A percentile compares a stretch with the other conserved stretches of the same genome.
Conservation (phyloP, 2,888 invertebrate species). For the Gymnoscelis rufifasciata region DNA sequence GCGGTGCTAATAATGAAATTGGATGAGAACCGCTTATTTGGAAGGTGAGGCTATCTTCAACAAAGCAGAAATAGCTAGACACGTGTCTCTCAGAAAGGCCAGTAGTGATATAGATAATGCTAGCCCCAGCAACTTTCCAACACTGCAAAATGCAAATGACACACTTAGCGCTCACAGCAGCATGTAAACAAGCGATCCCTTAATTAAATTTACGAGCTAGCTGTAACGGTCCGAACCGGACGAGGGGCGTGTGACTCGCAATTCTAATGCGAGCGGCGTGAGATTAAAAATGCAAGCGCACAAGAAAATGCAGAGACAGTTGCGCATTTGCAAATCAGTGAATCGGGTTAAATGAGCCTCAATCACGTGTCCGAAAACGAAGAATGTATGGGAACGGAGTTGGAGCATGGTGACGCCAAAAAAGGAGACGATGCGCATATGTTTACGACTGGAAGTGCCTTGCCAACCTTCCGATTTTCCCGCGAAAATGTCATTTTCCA, state of each 20-base stretch:
- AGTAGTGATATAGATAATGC: no score
- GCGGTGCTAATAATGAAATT: no score
- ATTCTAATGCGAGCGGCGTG: conserved; percentile 31
- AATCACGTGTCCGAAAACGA: conserved; percentile 14
- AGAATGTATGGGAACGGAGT: conserved; percentile 12
- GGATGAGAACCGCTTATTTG: no score
- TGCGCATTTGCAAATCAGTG: conserved; percentile 26
- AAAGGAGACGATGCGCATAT: no score
- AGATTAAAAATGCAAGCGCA: conserved; percentile 24
- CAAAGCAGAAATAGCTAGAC: no score
- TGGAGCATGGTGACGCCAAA: no score
- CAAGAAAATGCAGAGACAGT: conserved; percentile 15
- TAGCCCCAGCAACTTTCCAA: neutral
- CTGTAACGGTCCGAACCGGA: conserved; percentile 41
- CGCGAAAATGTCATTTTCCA: no score
- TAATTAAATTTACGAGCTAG: conserved; percentile 7
- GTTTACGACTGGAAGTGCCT: no score
- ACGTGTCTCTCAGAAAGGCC: no score
- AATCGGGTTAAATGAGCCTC: conserved; percentile 24
- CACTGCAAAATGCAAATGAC: neutral
- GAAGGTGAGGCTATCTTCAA: no score
- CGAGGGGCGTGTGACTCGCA: conserved; percentile 37
- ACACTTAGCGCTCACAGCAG: neutral
- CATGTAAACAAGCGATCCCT: conserved; percentile 7
- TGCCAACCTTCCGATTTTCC: no score